phyloP scores from a whole-genome alignment of 2,797 vertebrate genomes.

The Crocodylus rhombifer region DNA sequence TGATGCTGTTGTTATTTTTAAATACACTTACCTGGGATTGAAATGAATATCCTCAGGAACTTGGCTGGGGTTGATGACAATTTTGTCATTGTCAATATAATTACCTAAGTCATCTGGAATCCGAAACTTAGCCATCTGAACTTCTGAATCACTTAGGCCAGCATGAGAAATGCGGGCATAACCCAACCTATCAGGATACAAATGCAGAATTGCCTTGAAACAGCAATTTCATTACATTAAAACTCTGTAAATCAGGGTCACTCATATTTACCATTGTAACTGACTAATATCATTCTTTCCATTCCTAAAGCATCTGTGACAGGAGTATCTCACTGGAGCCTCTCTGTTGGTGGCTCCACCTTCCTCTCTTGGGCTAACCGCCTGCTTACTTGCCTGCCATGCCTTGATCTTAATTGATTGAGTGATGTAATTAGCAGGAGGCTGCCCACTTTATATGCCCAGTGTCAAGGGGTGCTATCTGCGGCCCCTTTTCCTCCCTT shows the following conservation, averaged over 20 bases:
- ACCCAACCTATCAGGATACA: conserved; percentile 71
- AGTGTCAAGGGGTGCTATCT: no score
- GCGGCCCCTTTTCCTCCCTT: no score
- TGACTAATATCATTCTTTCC: neutral
- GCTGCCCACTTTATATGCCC: no score
- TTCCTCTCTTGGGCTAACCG: no score
- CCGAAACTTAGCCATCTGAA: conserved; percentile 82
- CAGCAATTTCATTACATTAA: conserved; percentile 5
- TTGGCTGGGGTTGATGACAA: conserved; percentile 71
- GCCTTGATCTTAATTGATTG: no score
- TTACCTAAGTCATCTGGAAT: conserved; percentile 74
- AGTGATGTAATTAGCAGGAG: no score
- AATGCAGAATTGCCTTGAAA: conserved; percentile 19
- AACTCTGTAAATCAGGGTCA: neutral
- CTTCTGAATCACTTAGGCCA: conserved; percentile 82
- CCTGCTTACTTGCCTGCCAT: no score
- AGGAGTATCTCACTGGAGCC: no score
- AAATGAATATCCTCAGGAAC: conserved; percentile 78
- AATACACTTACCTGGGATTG: conserved; percentile 76
- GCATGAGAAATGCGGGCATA: conserved; percentile 83
- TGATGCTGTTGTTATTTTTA: neutral
- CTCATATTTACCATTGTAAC: neutral
- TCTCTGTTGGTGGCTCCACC: no score
- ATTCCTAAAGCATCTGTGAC: neutral
- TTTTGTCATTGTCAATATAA: conserved; percentile 77